Conservation (phyloP, 2,113 vertebrate species). For the Rhadina sibilatrix region DNA sequence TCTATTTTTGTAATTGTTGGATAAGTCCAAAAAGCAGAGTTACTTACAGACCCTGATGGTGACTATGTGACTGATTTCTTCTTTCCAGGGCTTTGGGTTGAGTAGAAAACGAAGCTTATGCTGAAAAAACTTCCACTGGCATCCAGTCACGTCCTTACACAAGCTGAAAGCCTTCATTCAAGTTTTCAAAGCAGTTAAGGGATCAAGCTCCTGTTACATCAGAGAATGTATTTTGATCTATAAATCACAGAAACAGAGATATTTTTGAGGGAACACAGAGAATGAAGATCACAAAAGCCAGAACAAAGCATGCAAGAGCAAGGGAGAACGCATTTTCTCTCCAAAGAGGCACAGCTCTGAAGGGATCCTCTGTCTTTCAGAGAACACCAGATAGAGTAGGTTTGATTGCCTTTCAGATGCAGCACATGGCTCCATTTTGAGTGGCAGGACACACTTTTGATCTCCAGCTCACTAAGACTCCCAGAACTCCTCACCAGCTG, state of each 20-base stretch:
- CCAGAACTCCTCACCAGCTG: not conserved
- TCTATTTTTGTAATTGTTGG: not conserved
- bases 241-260: conserved; percentile 45
- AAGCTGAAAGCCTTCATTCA: not conserved
- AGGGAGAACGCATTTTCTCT: conserved; percentile 1
- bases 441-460: not conserved
- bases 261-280: conserved; percentile 22
- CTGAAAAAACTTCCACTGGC: not conserved
- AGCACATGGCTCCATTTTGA: not conserved
- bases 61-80: not conserved
- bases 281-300: conserved; percentile 54
- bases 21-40: not conserved
- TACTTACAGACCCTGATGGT: not conserved
- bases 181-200: conserved; percentile 35
- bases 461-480: not conserved
- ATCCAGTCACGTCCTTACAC: not conserved
- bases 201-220: conserved; percentile 27
- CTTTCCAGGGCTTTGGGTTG: not conserved
- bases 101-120: not conserved
- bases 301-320: conserved; percentile 45
- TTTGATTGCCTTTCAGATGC: conserved; percentile 20
- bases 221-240: conserved; percentile 51
- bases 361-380: not conserved
- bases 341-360: not conserved
- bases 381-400: not conserved